These are phyloP conservation scores for Cybosia mesomella DNA, from an alignment of 2,888 invertebrate genomes.

Conservation along the genomic window DNA sequence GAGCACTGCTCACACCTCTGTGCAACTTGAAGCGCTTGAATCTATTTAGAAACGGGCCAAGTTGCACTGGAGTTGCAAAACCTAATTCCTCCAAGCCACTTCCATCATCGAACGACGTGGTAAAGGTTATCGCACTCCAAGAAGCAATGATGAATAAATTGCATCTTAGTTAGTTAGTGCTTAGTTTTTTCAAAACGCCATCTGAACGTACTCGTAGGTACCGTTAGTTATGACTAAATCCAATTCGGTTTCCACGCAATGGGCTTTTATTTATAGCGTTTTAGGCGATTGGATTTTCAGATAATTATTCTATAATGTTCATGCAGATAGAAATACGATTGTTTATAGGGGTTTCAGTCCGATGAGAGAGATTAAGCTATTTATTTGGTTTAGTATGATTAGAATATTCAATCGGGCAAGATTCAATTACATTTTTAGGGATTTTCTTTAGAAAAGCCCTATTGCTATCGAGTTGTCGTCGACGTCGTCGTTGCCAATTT, in stretches of 20 bases:
- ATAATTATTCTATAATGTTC: constrained; percentile 59
- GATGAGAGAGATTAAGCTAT: constrained; percentile 51
- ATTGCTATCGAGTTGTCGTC: too few relatives aligned
- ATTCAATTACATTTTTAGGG: constrained; percentile 47
- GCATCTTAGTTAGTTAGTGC: neutral
- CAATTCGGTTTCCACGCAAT: constrained; percentile 49
- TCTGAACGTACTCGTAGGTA: neutral
- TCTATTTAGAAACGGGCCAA: too few relatives aligned
- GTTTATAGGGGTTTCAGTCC: constrained; percentile 53
- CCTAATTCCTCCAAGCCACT: too few relatives aligned
- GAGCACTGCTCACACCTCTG: too few relatives aligned
- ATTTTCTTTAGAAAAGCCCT: too few relatives aligned
- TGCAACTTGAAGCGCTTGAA: too few relatives aligned
- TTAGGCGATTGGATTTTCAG: constrained; percentile 56
- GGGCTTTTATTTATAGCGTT: constrained; percentile 62
- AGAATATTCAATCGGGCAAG: constrained; percentile 40
- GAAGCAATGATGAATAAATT: neutral
- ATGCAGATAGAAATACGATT: constrained; percentile 52
- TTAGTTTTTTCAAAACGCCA: neutral
- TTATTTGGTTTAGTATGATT: constrained; percentile 49
- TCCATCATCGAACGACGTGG: too few relatives aligned
- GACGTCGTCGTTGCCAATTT: too few relatives aligned
- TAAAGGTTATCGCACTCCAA: too few relatives aligned
- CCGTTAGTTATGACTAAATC: constrained; percentile 49
- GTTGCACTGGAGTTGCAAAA: too few relatives aligned